Base-by-base conservation (phyloP, 2,888 invertebrate genomes). In the Hirtodrosophila alboralis region DNA sequence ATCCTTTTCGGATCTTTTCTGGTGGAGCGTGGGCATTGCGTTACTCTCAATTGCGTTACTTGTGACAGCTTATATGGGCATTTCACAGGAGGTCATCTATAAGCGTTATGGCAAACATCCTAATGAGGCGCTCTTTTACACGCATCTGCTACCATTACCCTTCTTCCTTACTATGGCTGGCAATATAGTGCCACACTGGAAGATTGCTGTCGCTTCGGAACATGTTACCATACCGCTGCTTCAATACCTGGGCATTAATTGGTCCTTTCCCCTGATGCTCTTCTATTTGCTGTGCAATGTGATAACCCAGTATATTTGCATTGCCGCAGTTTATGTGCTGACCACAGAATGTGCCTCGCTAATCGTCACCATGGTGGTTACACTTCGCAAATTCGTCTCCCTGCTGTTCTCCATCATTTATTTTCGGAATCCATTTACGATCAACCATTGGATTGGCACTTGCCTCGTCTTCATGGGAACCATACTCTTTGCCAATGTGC, bases 311-410 rank as follows among this genome's bases (percentile, higher is more conserved):
- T 98, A 94, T 92, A 76, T 98, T 61, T 99, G 99, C 89, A 98
- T 99, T 63, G 95, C 96, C 88, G 96, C 97, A 5, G 99, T 99
- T 0, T 99, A 98, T 87, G 94, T 95, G 18, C 91, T 99, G 84
- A 98, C 98, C 0, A 96, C 98, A 0, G 97, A 98, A 90, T 97
- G 97, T 88, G 93, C 96, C 0, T 98, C 98, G 0, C 90, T 99
- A 36, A 97, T 97, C 0, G 98, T 99, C 1, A 99, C 98, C 0
- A 92, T 99, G 74, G 97, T 99, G 0, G 95, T 99, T 23, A 99
- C 99, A 0, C 91, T 99, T 49, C 92, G 99, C 40, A 99, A 99
- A 91, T 99, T 99, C 88, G 93, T 97, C 12, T 98, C 98, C 0
- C 92, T 99, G 26, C 90, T 99, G 13, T 95, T 99, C 88, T 98